Evolutionary conservation across 2,113 vertebrate species (phyloP), one percentile per base, ranked within the genome.

Genomic region (Pelusios castaneus): DNA sequence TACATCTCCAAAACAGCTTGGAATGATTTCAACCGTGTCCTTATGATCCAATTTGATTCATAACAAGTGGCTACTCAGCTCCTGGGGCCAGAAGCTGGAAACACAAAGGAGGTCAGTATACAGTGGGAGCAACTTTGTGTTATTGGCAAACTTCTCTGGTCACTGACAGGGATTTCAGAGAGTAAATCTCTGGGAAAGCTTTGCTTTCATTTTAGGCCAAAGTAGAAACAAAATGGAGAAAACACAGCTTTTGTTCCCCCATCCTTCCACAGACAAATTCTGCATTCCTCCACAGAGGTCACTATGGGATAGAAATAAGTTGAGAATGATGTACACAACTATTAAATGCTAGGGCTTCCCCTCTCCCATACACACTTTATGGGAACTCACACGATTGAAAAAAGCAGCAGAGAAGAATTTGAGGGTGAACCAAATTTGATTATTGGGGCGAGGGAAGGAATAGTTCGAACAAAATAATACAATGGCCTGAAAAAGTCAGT

Each of bases 401-500:
- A 67, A 45, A 45, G 0, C 47, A 47, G 60, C 60, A 63, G 16
- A 31, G 27, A 8, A 67, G 34, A 67, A 67, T n/a, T 67, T 38
- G 7, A 67, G 34, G 8, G 34, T 67, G 8, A 67, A 67, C 34
- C 63, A n/a, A 67, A 52, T 52, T 52, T 52, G 51, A 49, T 52
- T 21, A 2, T 8, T 4, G 2, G 8, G 17, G 17, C 9, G 19
- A 16, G 63, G 25, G 22, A 45, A 77, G 79, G 2, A 91, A 84
- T 24, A 88, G 21, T 63, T 78, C 19, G 51, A 52, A 92, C 76
- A 38, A 87, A 87, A 25, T 8, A 79, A 10, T 29, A 3, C 38
- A 70, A 31, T 10, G 82, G 22, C 10, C 76, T 3, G 8, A 67
- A 67, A 92, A 63, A 0, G 0, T 3, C 22, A 6, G 8, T 41